Percentiles rank a stretch among this genome's conserved stretches.
phyloP scores from a whole-genome alignment of 2,797 vertebrate species.

The Arvicola amphibius region DNA sequence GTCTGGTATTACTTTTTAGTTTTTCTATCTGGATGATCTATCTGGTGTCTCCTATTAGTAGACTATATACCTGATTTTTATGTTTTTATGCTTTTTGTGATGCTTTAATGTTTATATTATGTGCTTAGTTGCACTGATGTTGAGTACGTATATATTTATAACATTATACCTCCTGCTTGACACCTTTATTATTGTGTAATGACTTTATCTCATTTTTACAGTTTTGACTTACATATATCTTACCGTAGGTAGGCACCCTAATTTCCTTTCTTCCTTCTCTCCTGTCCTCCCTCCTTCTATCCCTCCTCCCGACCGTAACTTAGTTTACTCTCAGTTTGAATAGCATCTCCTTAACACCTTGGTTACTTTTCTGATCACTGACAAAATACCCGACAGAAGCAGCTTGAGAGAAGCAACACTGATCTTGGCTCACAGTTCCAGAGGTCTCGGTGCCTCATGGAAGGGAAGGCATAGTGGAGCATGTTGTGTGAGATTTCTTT shows the following conservation, averaged over 20 bases:
- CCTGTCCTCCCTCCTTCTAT: fast-evolving
- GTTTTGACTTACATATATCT: neutral
- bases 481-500: neutral
- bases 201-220: neutral
- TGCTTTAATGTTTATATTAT: neutral
- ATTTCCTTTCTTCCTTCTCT: neutral
- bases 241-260: neutral
- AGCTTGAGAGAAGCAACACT: neutral
- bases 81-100: neutral
- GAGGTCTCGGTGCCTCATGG: too few relatives aligned
- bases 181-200: neutral
- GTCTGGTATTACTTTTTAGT: neutral
- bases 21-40: neutral
- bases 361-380: neutral
- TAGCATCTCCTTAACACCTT: neutral
- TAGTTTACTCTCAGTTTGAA: neutral
- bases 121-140: neutral
- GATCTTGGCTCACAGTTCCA: neutral
- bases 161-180: neutral
- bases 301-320: neutral
- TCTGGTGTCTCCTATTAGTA: neutral
- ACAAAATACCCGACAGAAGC: neutral
- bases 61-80: neutral
- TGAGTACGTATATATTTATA: neutral
- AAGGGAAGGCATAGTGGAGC: neutral